These are phyloP conservation scores for Calliopsis andreniformis DNA, from an alignment of 1,140 invertebrate genomes.

Conservation along the genomic window DNA sequence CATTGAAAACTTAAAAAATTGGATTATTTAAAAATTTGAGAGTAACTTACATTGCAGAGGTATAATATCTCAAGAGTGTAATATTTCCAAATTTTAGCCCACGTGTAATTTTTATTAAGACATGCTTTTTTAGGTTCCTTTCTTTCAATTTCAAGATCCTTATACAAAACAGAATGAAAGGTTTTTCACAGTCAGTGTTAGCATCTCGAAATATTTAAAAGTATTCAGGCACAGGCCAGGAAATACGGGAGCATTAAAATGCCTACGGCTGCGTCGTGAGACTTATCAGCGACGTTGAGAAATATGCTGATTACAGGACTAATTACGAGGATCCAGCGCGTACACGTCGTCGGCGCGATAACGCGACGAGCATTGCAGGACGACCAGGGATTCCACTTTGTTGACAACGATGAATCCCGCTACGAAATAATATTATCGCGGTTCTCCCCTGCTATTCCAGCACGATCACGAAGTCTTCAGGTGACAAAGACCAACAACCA, in stretches of 20 bases:
- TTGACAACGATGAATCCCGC: slow-evolving; percentile 42
- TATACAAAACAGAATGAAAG: no score
- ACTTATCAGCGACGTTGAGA: slow-evolving; percentile 45
- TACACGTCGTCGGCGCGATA: slow-evolving; percentile 29
- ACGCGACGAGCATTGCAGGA: background rate
- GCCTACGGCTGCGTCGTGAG: background rate
- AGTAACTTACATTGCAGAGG: no score
- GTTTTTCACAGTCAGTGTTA: no score
- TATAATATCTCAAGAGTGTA: no score
- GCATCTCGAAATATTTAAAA: background rate
- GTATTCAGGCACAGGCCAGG: background rate
- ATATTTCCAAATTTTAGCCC: no score
- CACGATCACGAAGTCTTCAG: slow-evolving; percentile 22
- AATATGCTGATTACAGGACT: slow-evolving; percentile 42
- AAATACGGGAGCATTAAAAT: slow-evolving; percentile 12
- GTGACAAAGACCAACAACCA: slow-evolving; percentile 38
- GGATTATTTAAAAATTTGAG: no score
- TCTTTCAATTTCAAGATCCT: no score
- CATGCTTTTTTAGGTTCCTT: no score
- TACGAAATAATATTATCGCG: slow-evolving; percentile 42
- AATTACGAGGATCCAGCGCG: slow-evolving; percentile 35
- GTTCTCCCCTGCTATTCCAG: background rate
- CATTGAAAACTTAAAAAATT: no score
- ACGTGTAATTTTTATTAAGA: no score
- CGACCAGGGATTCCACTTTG: slow-evolving; percentile 49